phyloP scores from a whole-genome alignment of 2,797 vertebrate species.

The Enteromius thamalakanensis region DNA sequence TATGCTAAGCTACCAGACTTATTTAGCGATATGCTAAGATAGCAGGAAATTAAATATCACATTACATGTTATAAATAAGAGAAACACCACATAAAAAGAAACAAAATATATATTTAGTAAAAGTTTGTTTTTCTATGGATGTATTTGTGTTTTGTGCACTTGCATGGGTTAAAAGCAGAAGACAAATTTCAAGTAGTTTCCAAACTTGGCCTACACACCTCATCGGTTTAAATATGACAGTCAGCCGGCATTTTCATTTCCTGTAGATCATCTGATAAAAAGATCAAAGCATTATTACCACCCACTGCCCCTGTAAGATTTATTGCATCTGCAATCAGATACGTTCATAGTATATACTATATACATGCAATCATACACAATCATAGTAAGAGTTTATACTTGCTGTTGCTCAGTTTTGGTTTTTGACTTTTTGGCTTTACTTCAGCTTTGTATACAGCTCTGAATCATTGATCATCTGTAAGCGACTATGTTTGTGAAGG shows the following conservation, averaged over 20 bases:
- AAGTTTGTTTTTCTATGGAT: background rate
- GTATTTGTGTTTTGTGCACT: background rate
- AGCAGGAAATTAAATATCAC: background rate
- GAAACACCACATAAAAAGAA: background rate
- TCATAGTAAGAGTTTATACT: too few relatives aligned
- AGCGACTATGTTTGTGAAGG: constrained; percentile 23
- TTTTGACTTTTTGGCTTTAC: background rate
- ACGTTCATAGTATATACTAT: background rate
- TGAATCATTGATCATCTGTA: background rate
- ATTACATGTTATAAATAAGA: background rate
- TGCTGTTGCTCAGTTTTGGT: too few relatives aligned
- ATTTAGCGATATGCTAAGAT: background rate
- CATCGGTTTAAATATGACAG: background rate
- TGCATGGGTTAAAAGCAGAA: background rate
- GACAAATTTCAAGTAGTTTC: background rate
- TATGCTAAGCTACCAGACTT: background rate
- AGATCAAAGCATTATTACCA: background rate
- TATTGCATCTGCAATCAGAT: background rate
- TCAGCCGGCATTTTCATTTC: background rate
- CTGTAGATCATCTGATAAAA: background rate
- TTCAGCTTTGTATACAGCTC: constrained; percentile 3
- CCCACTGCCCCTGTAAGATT: background rate
- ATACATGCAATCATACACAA: too few relatives aligned
- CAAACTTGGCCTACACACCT: background rate
- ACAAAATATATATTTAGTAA: background rate